Evolutionary conservation across 2,797 vertebrate genomes (phyloP), one percentile per base, ranked within the genome.

Genomic region (Capromys pilorides): DNA sequence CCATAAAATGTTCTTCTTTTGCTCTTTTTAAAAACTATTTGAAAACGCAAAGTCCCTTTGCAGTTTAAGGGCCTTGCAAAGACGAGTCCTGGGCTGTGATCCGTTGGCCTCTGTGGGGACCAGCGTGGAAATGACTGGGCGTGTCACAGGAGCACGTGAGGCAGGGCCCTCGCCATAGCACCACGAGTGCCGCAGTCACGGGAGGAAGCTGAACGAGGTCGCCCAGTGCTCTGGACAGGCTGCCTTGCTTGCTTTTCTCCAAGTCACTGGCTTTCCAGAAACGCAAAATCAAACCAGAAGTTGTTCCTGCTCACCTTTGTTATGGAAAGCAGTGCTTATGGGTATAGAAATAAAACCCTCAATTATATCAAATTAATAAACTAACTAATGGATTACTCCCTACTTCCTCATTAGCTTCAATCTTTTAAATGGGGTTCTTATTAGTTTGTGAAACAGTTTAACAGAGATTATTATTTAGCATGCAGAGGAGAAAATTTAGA

Each of bases 281-380:
- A 62, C 49, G 77, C 61, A 54, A 71, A n/a, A 22, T 92, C 26
- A 73, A 92, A 93, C 86, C 82, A 57, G 5, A 64, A 69, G 67
- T 67, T 62, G 5, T 83, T n/a, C 13, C 59, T 33, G 36, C 66
- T 92, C n/a, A 12, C 67, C 57, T 89, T 69, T 39, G 84, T 95
- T 90, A 33, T 36, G 77, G 95, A 93, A 96, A 67, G 79, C 59
- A 39, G 31, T 67, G 71, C 41, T 75, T 75, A 61, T 86, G 88
- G 90, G 62, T 69, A 2, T 36, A 61, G 88, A 93, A 66, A 79
- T n/a, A 39, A 94, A 96, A 86, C 51, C 90, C 12, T 95, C 69
- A 71, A 66, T 96, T 96, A 92, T 62, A 83, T 90, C 92, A 91
- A 95, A 83, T 90, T 93, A 91, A 94, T 88, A 94, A 96, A 82